Evolutionary conservation across 2,113 vertebrate species (phyloP), one percentile per base, ranked within the genome.

Genomic region (Dipodomys ordii): DNA sequence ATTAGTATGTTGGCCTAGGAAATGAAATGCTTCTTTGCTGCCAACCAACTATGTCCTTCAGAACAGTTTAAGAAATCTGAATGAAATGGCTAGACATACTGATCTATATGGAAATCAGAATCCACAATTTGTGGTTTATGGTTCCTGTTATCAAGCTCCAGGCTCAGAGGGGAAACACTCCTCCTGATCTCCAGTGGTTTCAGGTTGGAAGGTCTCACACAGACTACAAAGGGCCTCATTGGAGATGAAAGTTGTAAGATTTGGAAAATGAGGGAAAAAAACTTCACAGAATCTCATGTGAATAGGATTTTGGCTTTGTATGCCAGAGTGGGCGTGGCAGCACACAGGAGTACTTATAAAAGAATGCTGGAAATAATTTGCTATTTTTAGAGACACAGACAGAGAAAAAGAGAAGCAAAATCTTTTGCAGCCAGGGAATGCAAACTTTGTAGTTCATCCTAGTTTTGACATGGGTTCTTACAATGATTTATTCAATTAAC

Each of bases 401-500:
- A 90, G 81, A 94, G 94, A 97, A 82, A 92, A 95, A 71, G 94
- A 28, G 60, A 95, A 97, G 97, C 97, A 96, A 96, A 97, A 95
- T 86, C 92, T 81, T 93, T 96, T 98, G 97, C 94, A 92, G 96
- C 96, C 93, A 91, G 90, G 96, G 93, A 98, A 98, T 97, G 96
- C 96, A 91, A 98, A 97, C 96, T 96, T 23, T 60, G 95, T 97
- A 97, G 97, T 97, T 97, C 96, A 96, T 97, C 95, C 97, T 96
- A 98, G 94, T 96, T 98, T 98, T 93, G 96, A 97, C 94, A 97
- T 76, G 95, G 96, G 83, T 97, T 98, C 95, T 98, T 98, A 98
- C 96, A 98, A 98, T 97, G 94, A 97, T 98, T 96, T 98, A 98
- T 98, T 98, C 98, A 98, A 98, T 98, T 98, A 98, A 97, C 95